Evolutionary conservation across 2,888 invertebrate species (phyloP).

Genomic region (Troilus luridus): DNA sequence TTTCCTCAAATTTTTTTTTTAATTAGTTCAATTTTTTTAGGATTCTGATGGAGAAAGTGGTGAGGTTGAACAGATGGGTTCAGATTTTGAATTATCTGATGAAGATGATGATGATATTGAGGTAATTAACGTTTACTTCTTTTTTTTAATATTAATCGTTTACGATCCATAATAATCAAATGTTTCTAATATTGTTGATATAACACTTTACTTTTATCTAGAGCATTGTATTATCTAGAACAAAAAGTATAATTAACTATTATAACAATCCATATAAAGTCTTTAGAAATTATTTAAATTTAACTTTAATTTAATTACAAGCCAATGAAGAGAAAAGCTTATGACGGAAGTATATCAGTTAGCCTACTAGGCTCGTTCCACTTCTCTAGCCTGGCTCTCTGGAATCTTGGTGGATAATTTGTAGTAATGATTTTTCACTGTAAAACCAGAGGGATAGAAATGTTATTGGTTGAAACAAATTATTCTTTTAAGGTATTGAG

Average conservation of each 20-base stretch:
- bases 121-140: slow-evolving; percentile 53
- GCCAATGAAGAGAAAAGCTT: slow-evolving; percentile 18
- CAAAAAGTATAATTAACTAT: too few species aligned
- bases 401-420: slow-evolving; percentile 56
- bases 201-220: too few species aligned
- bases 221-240: too few species aligned
- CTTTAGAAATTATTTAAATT: too few species aligned
- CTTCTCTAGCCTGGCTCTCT: slow-evolving; percentile 45
- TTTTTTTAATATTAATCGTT: neutral
- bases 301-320: neutral
- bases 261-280: too few species aligned
- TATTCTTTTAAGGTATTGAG: neutral
- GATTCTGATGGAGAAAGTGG: slow-evolving; percentile 70
- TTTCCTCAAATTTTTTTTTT: neutral
- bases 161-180: neutral
- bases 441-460: slow-evolving; percentile 56
- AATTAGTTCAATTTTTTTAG: neutral
- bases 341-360: slow-evolving; percentile 64
- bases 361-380: slow-evolving; percentile 47
- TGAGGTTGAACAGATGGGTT: slow-evolving; percentile 68
- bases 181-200: too few species aligned
- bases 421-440: slow-evolving; percentile 43
- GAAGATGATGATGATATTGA: slow-evolving; percentile 65
- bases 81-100: slow-evolving; percentile 68
- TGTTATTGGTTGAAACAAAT: neutral